A percentile compares a stretch with the other conserved stretches of the same genome.
phyloP scores from a whole-genome alignment of 2,113 vertebrate genomes.

The Athene noctua region DNA sequence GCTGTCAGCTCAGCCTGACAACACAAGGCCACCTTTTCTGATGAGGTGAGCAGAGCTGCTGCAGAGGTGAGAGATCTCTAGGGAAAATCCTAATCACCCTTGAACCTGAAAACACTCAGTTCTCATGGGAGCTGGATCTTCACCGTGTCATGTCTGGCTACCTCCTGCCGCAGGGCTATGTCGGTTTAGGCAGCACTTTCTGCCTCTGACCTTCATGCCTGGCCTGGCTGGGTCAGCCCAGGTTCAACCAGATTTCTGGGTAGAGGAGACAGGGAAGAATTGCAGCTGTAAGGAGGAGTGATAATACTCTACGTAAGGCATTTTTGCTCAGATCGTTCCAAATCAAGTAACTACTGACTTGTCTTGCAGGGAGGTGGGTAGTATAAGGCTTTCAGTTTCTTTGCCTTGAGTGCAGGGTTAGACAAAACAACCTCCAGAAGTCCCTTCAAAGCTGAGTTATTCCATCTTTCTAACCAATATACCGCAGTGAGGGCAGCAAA shows the following conservation, averaged over 20 bases:
- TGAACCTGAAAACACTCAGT: not conserved
- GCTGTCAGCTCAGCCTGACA: not conserved
- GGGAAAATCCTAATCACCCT: not conserved
- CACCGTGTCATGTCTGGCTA: not conserved
- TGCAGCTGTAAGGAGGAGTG: not conserved
- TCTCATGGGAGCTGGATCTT: not conserved
- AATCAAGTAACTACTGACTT: not conserved
- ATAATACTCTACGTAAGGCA: not conserved
- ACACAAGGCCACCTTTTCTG: not conserved
- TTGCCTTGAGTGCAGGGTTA: not conserved
- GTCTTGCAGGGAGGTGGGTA: not conserved
- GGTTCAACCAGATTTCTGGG: not conserved
- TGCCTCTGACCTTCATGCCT: not conserved
- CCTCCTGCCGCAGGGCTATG: accelerated
- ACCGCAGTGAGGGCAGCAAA: not conserved
- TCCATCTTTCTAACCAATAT: not conserved
- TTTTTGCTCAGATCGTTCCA: not conserved
- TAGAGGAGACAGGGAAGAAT: not conserved
- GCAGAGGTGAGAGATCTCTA: not conserved
- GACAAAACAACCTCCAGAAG: not conserved
- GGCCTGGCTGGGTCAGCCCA: not conserved
- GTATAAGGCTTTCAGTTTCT: not conserved
- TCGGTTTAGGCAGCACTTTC: accelerated
- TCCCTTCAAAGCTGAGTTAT: not conserved
- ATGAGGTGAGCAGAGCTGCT: not conserved